These are phyloP conservation scores for Crossaster papposus DNA, from an alignment of 53 echinoderm and acorn worm genomes.

Conservation along the genomic window DNA sequence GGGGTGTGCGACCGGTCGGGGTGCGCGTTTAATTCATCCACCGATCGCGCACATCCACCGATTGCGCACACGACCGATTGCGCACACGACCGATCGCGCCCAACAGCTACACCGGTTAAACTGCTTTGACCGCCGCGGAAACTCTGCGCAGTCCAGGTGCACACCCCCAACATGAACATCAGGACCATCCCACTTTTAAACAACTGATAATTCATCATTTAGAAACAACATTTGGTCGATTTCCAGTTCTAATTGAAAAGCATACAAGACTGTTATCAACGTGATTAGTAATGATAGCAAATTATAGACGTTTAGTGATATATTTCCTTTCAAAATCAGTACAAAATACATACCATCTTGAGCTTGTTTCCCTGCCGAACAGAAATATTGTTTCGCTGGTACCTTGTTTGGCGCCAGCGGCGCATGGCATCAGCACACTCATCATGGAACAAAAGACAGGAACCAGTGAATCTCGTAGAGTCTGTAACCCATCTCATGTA, in stretches of 20 bases:
- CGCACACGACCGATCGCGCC: no score
- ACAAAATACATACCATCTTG: conserved; percentile 49
- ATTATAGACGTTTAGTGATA: not conserved
- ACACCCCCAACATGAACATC: conserved; percentile 14
- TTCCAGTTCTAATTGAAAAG: not conserved
- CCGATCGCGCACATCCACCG: no score
- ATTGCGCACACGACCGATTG: no score
- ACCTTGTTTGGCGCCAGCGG: not conserved
- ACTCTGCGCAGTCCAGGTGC: no score
- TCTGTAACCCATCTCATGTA: not conserved
- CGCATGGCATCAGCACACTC: no score
- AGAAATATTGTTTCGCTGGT: not conserved
- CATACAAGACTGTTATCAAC: not conserved
- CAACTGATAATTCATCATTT: not conserved
- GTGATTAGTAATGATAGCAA: not conserved
- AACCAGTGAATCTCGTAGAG: conserved; percentile 12
- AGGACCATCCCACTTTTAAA: not conserved
- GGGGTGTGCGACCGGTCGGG: no score
- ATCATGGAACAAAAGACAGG: not conserved
- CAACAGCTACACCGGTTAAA: not conserved
- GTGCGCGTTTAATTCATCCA: no score
- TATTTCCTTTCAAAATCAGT: not conserved
- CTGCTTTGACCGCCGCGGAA: not conserved
- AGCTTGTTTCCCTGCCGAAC: not conserved
- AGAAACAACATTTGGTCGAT: not conserved